Percentiles rank a stretch among this genome's conserved stretches.
Conservation (phyloP, 2,888 invertebrate genomes). For the Nemoura dubitans region DNA sequence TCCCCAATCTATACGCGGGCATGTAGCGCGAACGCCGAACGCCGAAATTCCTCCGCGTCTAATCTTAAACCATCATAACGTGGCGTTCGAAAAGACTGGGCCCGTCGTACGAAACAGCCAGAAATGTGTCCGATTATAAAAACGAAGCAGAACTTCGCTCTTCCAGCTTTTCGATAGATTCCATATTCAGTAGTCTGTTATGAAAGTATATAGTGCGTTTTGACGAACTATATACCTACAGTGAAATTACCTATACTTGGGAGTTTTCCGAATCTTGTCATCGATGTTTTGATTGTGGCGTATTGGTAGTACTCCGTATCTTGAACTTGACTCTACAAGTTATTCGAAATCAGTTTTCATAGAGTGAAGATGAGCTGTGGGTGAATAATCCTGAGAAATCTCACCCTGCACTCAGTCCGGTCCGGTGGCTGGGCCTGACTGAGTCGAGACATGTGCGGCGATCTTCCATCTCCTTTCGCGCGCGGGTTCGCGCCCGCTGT, state of each 20-base stretch:
- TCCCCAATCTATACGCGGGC: background rate
- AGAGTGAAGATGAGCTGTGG: slow-evolving; percentile 49
- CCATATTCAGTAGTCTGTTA: background rate
- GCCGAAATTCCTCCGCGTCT: background rate
- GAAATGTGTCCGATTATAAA: slow-evolving; percentile 7
- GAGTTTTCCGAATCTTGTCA: background rate
- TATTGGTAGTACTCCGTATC: background rate
- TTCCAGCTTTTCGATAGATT: background rate
- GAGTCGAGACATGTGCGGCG: background rate
- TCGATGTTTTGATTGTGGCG: background rate
- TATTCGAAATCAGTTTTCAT: background rate
- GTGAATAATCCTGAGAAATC: slow-evolving; percentile 51
- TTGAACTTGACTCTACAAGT: background rate
- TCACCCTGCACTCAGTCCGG: slow-evolving; percentile 47
- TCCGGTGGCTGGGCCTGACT: background rate
- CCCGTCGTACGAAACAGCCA: background rate
- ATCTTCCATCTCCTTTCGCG: background rate
- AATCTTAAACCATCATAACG: background rate
- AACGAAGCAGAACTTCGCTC: background rate
- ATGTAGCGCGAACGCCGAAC: background rate
- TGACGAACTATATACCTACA: too few relatives aligned
- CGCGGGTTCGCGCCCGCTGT: background rate
- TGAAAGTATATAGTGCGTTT: too few relatives aligned
- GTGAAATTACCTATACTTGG: background rate
- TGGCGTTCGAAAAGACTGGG: background rate